Evolutionary conservation across 2,797 vertebrate genomes (phyloP), one percentile per base, ranked within the genome.

Genomic region (Chelonia mydas): DNA sequence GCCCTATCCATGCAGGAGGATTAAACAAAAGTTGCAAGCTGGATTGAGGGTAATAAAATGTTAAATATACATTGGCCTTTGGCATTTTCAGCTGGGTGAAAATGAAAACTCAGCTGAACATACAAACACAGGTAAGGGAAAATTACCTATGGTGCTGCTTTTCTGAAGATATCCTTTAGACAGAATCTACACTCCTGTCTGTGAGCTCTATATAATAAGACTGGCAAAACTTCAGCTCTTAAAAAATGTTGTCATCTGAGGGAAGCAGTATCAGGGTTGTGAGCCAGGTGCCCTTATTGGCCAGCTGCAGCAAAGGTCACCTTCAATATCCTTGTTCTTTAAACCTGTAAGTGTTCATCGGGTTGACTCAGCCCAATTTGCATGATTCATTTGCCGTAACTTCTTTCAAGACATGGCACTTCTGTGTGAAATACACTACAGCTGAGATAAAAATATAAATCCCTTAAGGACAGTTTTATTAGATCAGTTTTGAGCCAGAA

Each of bases 401-500:
- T 1, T 82, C 25, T 89, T 79, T 79, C 55, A 57, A 84, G 7
- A 83, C 9, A 54, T 37, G 17, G 8, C 55, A n/a, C 47, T 90
- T 78, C 25, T 78, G n/a, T 49, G 45, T 51, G 25, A 95, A 41
- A 80, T 92, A 84, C 47, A 89, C 55, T 0, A 1, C 3, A 57
- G 5, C 0, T 45, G 0, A 92, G 50, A 50, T 45, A 79, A 85
- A 96, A 93, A 11, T 53, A 79, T 28, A 87, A 88, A 57, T 68
- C 31, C 31, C 81, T 83, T 28, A 50, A 83, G 96, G 51, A 7
- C 84, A 93, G 21, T 54, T 83, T 79, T 83, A 15, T 81, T 88
- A 49, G 25, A 83, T 92, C 82, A 92, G 12, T 77, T 77, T 68
- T 76, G 49, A 95, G 23, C 45, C 82, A 84, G 89, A 55, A 79